Conservation (phyloP, 2,888 invertebrate genomes). For the Branchellion lobata region DNA sequence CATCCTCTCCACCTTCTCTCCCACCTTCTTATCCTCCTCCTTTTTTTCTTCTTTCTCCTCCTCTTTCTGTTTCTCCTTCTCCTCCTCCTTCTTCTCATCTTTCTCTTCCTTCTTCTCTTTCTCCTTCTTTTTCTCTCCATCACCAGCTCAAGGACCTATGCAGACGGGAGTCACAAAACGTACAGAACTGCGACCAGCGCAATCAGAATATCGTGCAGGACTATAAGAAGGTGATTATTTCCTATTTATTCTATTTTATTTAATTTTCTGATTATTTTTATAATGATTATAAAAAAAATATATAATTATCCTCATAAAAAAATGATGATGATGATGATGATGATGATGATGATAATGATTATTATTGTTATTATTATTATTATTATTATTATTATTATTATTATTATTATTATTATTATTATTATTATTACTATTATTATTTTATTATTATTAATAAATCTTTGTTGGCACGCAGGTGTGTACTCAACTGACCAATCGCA, state of each 20-base stretch:
- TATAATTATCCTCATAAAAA: background rate
- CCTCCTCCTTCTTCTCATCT: background rate
- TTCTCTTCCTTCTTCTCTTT: background rate
- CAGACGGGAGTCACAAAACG: conserved; percentile 69
- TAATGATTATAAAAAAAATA: background rate
- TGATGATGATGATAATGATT: background rate
- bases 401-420: background rate
- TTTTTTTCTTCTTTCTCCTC: no score
- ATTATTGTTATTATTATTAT: no score
- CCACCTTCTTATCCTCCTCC: no score
- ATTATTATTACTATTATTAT: background rate
- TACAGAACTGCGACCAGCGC: conserved; percentile 63
- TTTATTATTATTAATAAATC: background rate
- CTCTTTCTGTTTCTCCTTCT: no score
- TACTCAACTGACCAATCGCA: no score
- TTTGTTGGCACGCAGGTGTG: background rate
- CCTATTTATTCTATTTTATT: no score
- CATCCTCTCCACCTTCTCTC: background rate
- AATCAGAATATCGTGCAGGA: conserved; percentile 82
- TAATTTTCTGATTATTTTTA: background rate
- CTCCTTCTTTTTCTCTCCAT: background rate
- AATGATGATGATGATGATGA: conserved; percentile 9
- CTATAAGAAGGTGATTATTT: conserved; percentile 74
- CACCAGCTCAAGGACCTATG: conserved; percentile 70
- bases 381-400: background rate